phyloP scores from a whole-genome alignment of 2,888 invertebrate species.

The Cantharis nigra region DNA sequence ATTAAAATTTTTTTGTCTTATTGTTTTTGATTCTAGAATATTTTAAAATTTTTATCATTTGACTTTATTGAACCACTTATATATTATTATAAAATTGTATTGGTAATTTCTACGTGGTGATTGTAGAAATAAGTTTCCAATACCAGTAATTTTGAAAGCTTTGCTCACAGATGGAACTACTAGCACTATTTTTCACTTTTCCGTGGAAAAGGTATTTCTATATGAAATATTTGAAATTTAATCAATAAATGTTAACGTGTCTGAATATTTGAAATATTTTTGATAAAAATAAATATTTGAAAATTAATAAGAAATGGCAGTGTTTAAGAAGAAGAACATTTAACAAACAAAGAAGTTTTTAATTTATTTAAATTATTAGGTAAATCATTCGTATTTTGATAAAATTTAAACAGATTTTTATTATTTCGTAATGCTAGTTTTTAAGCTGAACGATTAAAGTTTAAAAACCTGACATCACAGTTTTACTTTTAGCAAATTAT shows the following conservation, averaged over 20 bases:
- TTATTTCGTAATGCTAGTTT: neutral
- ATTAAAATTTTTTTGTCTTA: no score
- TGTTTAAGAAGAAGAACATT: neutral
- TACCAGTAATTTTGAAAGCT: neutral
- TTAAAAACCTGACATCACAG: neutral
- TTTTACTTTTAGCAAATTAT: neutral
- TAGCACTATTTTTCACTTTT: neutral
- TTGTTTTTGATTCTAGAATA: no score
- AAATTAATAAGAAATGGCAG: neutral
- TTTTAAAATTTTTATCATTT: no score
- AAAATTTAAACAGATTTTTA: neutral
- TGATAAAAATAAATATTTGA: neutral
- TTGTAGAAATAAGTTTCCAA: neutral
- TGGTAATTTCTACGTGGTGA: neutral
- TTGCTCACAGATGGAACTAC: neutral
- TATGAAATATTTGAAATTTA: neutral
- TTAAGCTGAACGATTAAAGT: neutral
- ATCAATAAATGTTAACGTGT: neutral
- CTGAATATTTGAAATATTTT: neutral
- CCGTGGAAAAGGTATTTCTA: neutral
- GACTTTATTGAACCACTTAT: neutral
- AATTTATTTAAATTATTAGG: no score
- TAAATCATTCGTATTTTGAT: no score
- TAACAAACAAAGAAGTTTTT: no score
- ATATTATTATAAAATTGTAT: neutral